Evolutionary conservation across 2,888 invertebrate species (phyloP).

Genomic region (Torymus aiolomorphi): DNA sequence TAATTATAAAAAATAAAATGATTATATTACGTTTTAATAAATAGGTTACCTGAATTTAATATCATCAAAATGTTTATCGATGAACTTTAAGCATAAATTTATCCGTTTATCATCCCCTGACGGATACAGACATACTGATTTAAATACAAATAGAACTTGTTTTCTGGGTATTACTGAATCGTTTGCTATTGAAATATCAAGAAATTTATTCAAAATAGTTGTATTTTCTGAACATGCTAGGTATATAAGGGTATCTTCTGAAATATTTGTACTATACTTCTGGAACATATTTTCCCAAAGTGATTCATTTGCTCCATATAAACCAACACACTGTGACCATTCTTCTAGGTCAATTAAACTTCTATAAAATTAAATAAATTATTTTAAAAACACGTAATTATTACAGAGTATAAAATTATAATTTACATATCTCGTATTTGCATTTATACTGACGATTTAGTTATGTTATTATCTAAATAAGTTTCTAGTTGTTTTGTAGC

Average conservation of each 20-base stretch:
- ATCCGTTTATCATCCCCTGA: conserved; percentile 52
- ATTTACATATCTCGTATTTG: background rate
- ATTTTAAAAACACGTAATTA: background rate
- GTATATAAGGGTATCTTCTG: conserved; percentile 41
- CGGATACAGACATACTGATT: conserved; percentile 51
- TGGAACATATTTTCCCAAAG: conserved; percentile 53
- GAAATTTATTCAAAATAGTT: conserved; percentile 44
- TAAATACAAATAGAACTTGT: conserved; percentile 49
- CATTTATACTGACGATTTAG: conserved; percentile 25
- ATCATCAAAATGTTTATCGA: conserved; percentile 39
- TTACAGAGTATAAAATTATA: background rate
- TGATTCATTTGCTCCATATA: conserved; percentile 44
- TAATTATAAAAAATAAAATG: too few relatives aligned
- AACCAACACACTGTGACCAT: conserved; percentile 55
- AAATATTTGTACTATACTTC: conserved; percentile 43
- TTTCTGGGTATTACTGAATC: conserved; percentile 47
- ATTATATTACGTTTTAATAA: background rate
- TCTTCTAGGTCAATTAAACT: conserved; percentile 34
- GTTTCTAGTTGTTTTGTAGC: conserved; percentile 56
- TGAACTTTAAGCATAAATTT: conserved; percentile 50
- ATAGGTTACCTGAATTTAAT: conserved; percentile 45
- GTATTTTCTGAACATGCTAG: conserved; percentile 51
- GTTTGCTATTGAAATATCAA: conserved; percentile 43
- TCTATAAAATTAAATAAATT: conserved; percentile 28
- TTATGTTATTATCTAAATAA: conserved; percentile 50